Base-by-base conservation (phyloP, 2,797 vertebrate species). In the Acomys russatus region DNA sequence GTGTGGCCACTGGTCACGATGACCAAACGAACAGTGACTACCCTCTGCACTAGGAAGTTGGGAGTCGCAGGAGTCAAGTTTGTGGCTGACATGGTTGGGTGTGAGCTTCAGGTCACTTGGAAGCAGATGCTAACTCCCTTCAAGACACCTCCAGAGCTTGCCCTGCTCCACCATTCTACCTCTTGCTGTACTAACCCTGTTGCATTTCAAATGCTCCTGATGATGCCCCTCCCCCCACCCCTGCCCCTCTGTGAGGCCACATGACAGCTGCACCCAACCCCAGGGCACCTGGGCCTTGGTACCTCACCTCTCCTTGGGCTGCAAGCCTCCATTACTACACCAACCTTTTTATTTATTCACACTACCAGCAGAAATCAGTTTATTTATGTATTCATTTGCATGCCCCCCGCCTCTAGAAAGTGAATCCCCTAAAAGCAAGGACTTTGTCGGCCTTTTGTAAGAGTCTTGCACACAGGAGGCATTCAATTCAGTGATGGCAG, bases 381-480 rank as follows among this genome's bases (percentile, higher is more conserved):
- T 64, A 63, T 74, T 28, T 73, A 20, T 78, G 70, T 38, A 76
- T 9, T 61, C 71, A 64, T 59, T 74, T 89, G 38, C 70, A 88
- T 80, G 56, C 30, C 12, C 92, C 35, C 51, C 33, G n/a, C 87
- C 22, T 49, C 28, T 92, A 93, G 59, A 91, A 89, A 94, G 18
- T 11, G 74, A 83, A 17, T 63, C 71, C n/a, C 86, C 63, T 33
- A 33, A 77, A 78, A 91, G 51, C 38, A 90, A 91, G 70, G n/a
- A 56, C 14, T n/a, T 73, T 15, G 9, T 23, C 30, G 51, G n/a
- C 44, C 92, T 84, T 94, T 94, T 78, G 79, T 68, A 78, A 82
- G 49, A 59, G 3, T 12, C 89, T 92, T 78, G 28, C 49, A 73
- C 6, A 6, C 14, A 15, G 18, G 14, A 28, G 33, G 12, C 80